Evolutionary conservation across 2,888 invertebrate genomes (phyloP).

Genomic region (Creontiades dilutus): DNA sequence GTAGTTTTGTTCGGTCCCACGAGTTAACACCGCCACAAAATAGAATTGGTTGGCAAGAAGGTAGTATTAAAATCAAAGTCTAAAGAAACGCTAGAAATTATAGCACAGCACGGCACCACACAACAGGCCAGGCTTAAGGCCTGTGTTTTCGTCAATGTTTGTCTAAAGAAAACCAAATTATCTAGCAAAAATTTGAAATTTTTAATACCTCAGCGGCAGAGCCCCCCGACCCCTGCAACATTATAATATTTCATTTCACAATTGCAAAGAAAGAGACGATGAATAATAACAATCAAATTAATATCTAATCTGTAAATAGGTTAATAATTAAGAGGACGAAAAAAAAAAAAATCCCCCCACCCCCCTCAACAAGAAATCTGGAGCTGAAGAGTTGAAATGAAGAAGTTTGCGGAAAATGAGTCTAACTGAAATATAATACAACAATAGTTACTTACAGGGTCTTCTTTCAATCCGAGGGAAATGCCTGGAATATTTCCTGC

Average conservation of each 20-base stretch:
- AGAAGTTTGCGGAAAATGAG: not conserved
- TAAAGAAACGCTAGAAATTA: conserved; percentile 67
- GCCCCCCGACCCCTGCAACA: conserved; percentile 74
- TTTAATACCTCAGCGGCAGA: conserved; percentile 73
- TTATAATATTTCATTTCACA: conserved; percentile 61
- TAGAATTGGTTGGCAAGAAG: conserved; percentile 40
- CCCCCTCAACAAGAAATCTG: not conserved
- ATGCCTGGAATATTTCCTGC: conserved; percentile 75
- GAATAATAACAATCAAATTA: conserved; percentile 51
- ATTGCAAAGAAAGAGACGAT: conserved; percentile 29
- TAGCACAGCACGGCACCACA: conserved; percentile 72
- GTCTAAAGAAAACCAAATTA: conserved; percentile 69
- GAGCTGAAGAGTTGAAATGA: not conserved
- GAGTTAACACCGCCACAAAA: conserved; percentile 53
- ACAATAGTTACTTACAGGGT: conserved; percentile 72
- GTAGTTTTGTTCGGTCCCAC: conserved; percentile 44
- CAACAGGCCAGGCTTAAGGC: conserved; percentile 65
- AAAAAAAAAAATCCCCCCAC: not conserved
- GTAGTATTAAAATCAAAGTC: conserved; percentile 70
- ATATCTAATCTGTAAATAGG: not conserved
- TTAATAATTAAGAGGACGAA: not conserved
- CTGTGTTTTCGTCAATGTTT: conserved; percentile 57
- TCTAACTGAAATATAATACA: not conserved
- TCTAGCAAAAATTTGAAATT: conserved; percentile 65
- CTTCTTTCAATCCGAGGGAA: conserved; percentile 74